These are phyloP conservation scores for Tarsius wallacei DNA, from an alignment of 2,797 vertebrate genomes.

Conservation along the genomic window DNA sequence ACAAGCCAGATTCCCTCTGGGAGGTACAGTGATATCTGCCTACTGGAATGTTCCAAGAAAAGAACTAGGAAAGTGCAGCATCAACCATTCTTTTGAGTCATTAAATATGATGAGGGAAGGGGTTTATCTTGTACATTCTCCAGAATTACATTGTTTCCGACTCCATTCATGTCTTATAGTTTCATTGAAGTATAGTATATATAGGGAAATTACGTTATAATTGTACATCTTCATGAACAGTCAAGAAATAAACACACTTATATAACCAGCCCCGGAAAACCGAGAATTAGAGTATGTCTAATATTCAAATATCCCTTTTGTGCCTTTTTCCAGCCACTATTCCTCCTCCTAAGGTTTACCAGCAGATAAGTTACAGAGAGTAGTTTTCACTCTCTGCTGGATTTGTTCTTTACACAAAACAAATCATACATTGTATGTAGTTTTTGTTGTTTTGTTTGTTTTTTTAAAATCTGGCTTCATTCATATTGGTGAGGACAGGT, in stretches of 20 bases:
- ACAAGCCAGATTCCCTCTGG: neutral
- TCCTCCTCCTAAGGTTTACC: neutral
- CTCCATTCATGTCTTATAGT: neutral
- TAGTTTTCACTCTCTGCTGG: neutral
- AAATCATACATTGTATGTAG: neutral
- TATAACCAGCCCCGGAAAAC: neutral
- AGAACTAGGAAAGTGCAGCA: neutral
- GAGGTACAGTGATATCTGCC: neutral
- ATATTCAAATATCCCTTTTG: neutral
- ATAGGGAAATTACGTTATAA: neutral
- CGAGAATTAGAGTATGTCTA: neutral
- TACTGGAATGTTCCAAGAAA: slow-evolving; percentile 1
- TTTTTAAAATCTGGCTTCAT: neutral
- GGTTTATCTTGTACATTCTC: neutral
- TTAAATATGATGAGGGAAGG: neutral
- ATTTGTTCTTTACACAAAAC: neutral
- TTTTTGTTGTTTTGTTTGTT: neutral
- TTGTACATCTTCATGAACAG: neutral
- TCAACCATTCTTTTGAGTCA: neutral
- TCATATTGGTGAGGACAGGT: neutral
- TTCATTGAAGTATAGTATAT: neutral
- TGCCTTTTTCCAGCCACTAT: neutral
- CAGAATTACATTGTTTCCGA: neutral
- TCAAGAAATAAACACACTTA: neutral
- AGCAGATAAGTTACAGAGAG: neutral